Evolutionary conservation across 2,113 vertebrate genomes (phyloP).

Genomic region (Gracilinanus agilis): DNA sequence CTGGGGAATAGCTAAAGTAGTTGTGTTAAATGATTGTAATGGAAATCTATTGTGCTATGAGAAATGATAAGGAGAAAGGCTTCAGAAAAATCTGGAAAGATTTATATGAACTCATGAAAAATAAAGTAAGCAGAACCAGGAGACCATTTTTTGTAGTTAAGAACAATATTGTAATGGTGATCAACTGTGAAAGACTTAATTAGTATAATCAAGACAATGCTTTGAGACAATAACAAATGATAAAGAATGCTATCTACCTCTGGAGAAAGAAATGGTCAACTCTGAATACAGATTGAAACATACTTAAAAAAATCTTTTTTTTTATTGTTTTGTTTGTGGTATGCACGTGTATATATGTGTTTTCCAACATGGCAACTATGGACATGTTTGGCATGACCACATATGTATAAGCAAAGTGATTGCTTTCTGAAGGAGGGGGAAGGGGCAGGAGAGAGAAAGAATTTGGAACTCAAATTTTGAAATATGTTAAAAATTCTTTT

Average conservation of each 20-base stretch:
- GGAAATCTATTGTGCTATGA: background rate
- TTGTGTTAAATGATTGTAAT: background rate
- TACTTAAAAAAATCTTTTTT: background rate
- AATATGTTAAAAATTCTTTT: background rate
- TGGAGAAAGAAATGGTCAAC: background rate
- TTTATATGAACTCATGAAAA: background rate
- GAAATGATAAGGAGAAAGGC: no score
- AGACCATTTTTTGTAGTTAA: background rate
- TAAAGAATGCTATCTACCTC: no score
- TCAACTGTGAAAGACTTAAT: background rate
- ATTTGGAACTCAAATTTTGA: background rate
- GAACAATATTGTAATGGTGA: background rate
- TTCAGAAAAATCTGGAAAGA: background rate
- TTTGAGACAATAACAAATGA: background rate
- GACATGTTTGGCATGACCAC: background rate
- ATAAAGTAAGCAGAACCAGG: background rate
- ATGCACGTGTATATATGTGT: background rate
- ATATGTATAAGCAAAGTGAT: background rate
- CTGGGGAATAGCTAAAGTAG: no score
- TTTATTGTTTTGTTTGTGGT: background rate
- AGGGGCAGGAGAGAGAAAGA: background rate
- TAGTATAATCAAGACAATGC: background rate
- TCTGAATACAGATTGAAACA: background rate
- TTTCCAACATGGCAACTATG: background rate
- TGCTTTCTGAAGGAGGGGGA: background rate